A percentile compares a stretch with the other conserved stretches of the same genome.
Evolutionary conservation across 2,797 vertebrate species (phyloP).

Genomic region (Aselliscus stoliczkanus): DNA sequence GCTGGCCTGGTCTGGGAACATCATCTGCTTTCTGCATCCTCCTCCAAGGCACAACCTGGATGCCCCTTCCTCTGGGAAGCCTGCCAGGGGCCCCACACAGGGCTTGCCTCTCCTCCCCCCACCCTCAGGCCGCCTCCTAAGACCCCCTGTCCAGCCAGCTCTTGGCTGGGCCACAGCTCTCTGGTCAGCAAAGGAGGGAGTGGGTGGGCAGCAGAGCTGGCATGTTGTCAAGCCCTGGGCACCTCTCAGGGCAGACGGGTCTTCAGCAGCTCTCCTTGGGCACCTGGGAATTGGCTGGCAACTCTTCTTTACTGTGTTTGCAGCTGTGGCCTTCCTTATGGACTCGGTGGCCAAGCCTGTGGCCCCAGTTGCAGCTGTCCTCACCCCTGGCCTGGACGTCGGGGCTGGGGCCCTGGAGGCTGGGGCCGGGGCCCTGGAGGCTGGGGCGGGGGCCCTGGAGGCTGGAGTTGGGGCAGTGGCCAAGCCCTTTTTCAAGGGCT

Average conservation of each 20-base stretch:
- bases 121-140: background rate
- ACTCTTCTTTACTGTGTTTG: background rate
- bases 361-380: background rate
- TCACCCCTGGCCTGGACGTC: background rate
- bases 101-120: background rate
- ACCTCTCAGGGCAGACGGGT: background rate
- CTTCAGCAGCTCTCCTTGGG: background rate
- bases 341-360: background rate
- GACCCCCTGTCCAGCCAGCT: background rate
- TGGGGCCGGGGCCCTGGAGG: background rate
- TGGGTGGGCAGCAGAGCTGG: too few relatives aligned
- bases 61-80: background rate
- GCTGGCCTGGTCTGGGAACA: background rate
- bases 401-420: background rate
- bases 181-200: background rate
- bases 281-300: rapidly evolving
- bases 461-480: background rate
- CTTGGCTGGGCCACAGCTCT: background rate
- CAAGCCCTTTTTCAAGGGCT: background rate
- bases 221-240: too few relatives aligned
- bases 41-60: background rate
- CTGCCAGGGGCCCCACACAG: background rate
- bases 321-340: background rate
- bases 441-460: background rate
- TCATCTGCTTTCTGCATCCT: background rate